Evolutionary conservation across 2,113 vertebrate genomes (phyloP), one percentile per base, ranked within the genome.

Genomic region (Spermophilus dauricus): DNA sequence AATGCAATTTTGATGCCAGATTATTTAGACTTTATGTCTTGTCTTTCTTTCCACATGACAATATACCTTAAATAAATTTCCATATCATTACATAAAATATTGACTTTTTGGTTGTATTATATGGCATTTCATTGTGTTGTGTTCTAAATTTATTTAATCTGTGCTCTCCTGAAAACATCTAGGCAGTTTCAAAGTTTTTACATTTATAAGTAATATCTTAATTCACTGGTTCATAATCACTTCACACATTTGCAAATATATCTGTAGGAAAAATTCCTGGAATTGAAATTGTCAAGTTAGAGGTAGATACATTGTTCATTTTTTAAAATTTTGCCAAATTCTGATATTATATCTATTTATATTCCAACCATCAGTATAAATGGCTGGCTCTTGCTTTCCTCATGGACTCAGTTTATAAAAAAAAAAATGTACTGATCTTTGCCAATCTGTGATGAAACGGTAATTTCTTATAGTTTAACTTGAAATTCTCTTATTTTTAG

Each of bases 401-500:
- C 89, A 16, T n/a, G 8, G 37, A 56, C 37, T 24, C 34, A 82
- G 32, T 63, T 63, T 26, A 17, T 51, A 12, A 51, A 51, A 51
- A 51, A 51, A 51, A 11, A 70, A 48, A 89, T 26, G 0, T 45
- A 65, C 32, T 37, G 65, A 76, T 61, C 34, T 39, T 87, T 84
- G 34, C 8, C 65, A 73, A 48, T 91, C 32, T 92, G 45, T 53
- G n/a, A 39, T 67, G 13, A 96, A 89, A 78, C 80, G 3, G 16
- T 69, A 12, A 94, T 86, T 92, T 81, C 48, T 94, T 69, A 86
- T 26, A 77, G 37, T 65, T 89, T 82, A 58, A 51, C 26, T 76
- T 51, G 48, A 93, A 97, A 84, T 89, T 90, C 6, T 48, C 8
- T 90, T 28, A 73, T 61, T 72, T 96, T 90, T 83, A 78, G 37